A percentile compares a stretch with the other conserved stretches of the same genome.
Evolutionary conservation across 2,113 vertebrate species (phyloP).

Genomic region (Eurypyga helias): DNA sequence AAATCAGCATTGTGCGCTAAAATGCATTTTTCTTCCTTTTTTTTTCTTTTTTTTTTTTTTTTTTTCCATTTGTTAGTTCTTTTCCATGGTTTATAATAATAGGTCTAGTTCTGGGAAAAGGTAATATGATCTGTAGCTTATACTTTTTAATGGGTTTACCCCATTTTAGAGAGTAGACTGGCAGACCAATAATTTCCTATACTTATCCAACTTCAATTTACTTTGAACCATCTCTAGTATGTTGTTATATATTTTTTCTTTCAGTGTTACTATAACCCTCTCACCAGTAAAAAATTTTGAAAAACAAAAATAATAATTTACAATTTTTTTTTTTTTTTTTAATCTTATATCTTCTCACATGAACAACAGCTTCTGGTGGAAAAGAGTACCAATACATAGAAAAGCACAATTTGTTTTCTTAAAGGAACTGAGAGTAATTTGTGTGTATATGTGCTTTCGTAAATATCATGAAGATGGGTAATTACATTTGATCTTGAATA

Average conservation of each 20-base stretch:
- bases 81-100: background rate
- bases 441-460: background rate
- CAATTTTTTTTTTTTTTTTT: background rate
- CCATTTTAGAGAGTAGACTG: background rate
- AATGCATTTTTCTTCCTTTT: background rate
- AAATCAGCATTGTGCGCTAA: background rate
- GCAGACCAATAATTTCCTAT: background rate
- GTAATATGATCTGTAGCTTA: background rate
- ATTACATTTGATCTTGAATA: slow-evolving; percentile 26
- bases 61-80: background rate
- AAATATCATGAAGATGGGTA: slow-evolving; percentile 6
- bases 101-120: background rate
- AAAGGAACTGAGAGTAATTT: background rate
- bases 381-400: background rate
- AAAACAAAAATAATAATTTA: background rate
- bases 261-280: background rate
- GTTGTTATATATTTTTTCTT: background rate
- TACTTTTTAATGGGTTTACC: background rate
- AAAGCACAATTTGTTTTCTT: background rate
- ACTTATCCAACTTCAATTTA: background rate
- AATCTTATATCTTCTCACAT: background rate
- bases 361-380: background rate
- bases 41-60: background rate
- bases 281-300: background rate
- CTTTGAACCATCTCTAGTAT: background rate